phyloP scores from a whole-genome alignment of 2,113 vertebrate genomes.

The Campylomormyrus numenius region DNA sequence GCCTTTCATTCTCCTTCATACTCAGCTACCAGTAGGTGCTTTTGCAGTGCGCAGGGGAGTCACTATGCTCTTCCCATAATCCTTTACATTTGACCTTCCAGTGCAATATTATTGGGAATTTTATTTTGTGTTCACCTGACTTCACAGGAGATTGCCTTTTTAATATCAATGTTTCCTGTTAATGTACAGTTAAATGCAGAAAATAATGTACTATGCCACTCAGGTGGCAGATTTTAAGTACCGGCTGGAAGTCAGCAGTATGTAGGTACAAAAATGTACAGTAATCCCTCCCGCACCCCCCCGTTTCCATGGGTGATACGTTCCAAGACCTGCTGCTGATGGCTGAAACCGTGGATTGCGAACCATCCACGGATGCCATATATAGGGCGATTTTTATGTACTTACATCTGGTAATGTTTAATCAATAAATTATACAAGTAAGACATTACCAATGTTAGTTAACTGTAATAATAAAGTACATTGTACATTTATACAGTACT shows the following conservation, averaged over 20 bases:
- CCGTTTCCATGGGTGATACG: neutral
- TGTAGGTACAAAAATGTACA: neutral
- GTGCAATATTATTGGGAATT: neutral
- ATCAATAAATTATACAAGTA: neutral
- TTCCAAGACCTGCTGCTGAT: neutral
- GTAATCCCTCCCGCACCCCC: neutral
- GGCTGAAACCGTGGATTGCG: neutral
- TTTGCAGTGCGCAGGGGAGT: neutral
- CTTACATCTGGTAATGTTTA: neutral
- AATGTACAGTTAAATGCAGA: neutral
- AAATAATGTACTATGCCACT: neutral
- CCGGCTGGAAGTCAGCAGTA: neutral
- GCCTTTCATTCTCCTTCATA: conserved; percentile 1
- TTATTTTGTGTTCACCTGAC: neutral
- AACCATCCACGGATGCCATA: neutral
- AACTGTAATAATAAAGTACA: neutral
- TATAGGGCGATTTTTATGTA: neutral
- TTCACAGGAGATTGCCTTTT: neutral
- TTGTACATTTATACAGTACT: neutral
- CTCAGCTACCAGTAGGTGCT: neutral
- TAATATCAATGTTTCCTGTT: neutral
- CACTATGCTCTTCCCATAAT: neutral
- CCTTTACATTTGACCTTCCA: neutral
- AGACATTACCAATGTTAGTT: neutral
- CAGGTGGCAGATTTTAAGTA: neutral